A percentile compares a stretch with the other conserved stretches of the same genome.
Evolutionary conservation across 2,797 vertebrate genomes (phyloP).

Genomic region (Euthynnus affinis): DNA sequence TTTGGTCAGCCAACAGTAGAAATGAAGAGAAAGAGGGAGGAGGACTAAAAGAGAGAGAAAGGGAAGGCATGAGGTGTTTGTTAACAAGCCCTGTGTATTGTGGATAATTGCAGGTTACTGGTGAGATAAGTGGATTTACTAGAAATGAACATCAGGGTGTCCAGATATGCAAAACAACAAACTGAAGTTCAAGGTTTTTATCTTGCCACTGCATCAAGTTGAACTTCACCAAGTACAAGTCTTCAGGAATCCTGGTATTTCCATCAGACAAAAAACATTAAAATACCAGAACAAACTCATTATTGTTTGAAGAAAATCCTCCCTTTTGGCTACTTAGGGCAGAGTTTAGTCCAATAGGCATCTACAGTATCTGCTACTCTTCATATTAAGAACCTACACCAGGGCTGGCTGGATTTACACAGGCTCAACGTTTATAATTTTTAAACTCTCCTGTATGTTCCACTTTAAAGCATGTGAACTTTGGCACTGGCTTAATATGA

Average conservation of each 20-base stretch:
- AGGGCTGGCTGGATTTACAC: conserved; percentile 50
- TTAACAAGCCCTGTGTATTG: conserved; percentile 54
- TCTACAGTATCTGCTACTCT: conserved; percentile 48
- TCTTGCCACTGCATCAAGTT: conserved; percentile 28
- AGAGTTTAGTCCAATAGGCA: conserved; percentile 38
- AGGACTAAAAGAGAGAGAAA: conserved; percentile 40
- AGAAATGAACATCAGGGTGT: conserved; percentile 44
- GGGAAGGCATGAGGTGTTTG: conserved; percentile 58
- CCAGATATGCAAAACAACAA: conserved; percentile 56
- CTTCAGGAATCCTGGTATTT: conserved; percentile 38
- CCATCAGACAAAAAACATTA: conserved; percentile 48
- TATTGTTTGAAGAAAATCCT: conserved; percentile 24
- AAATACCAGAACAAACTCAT: conserved; percentile 45
- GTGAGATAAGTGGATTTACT: conserved; percentile 73
- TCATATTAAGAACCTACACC: conserved; percentile 51
- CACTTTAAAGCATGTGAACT: conserved; percentile 76
- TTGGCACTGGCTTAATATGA: conserved; percentile 74
- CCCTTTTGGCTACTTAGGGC: conserved; percentile 39
- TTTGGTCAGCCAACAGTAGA: conserved; percentile 68
- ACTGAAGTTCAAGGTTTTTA: conserved; percentile 32
- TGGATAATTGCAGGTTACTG: conserved; percentile 75
- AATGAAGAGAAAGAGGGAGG: conserved; percentile 56
- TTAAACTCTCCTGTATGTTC: conserved; percentile 58
- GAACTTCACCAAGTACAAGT: conserved; percentile 18
- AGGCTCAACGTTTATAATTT: conserved; percentile 45